A percentile compares a stretch with the other conserved stretches of the same genome.
These are phyloP conservation scores for Dendrocincla tyrannina DNA, from an alignment of 2,797 vertebrate genomes.

Conservation along the genomic window DNA sequence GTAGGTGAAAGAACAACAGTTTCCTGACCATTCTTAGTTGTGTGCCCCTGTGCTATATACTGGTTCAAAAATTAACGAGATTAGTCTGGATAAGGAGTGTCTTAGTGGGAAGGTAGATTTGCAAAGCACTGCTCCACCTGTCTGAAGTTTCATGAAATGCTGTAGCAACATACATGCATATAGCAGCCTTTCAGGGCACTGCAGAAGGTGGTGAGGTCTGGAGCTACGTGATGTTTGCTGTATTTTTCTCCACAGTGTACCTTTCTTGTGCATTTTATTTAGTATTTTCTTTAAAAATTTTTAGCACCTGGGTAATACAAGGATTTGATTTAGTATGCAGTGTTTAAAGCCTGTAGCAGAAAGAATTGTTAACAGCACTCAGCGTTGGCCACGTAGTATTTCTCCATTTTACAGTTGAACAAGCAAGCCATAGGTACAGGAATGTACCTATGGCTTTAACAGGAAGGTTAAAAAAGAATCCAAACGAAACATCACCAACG, in stretches of 20 bases:
- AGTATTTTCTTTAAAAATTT: background rate
- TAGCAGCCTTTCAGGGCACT: background rate
- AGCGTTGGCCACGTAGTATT: background rate
- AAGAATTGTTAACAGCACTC: background rate
- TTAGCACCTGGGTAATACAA: background rate
- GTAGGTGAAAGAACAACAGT: background rate
- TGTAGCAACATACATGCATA: background rate
- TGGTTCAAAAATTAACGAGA: background rate
- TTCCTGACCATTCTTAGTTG: background rate
- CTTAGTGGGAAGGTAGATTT: background rate
- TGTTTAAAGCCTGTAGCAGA: background rate
- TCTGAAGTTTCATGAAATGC: background rate
- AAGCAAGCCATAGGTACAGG: background rate
- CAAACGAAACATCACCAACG: background rate
- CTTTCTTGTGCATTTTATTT: background rate
- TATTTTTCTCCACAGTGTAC: background rate
- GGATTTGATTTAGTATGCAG: background rate
- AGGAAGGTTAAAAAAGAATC: background rate
- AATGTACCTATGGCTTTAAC: no score
- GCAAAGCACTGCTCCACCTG: background rate
- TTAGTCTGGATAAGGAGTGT: background rate
- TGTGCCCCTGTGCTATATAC: background rate
- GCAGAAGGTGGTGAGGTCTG: background rate
- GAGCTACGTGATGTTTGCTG: fast-evolving
- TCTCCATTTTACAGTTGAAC: background rate